Evolutionary conservation across 1,140 invertebrate species (phyloP), one percentile per base, ranked within the genome.

Genomic region (Bombus difficillimus): DNA sequence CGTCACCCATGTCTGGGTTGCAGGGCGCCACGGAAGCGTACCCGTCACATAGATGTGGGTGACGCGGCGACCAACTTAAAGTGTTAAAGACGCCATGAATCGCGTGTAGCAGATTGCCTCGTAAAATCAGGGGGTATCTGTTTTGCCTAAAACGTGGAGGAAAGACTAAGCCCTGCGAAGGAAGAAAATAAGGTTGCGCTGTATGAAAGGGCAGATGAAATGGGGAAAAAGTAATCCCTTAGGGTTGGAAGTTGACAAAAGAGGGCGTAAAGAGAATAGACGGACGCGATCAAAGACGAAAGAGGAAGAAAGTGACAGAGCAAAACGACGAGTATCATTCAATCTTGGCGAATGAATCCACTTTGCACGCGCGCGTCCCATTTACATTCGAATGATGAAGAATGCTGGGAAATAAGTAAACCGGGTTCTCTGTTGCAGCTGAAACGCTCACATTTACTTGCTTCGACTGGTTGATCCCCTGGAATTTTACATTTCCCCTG

Each of bases 341-440:
- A 81, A 81, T 75, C 62, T 74, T 75, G 41, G 25, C 68, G 84
- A 81, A 85, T 81, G 59, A 85, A 85, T 62, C 71, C 28, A 59
- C 71, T 64, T 81, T 66, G 69, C 37, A 28, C 57, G 41, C 80
- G 73, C 47, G 9, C 32, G 25, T 73, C 37, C 57, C 43, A 85
- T 81, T 64, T 73, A 59, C 78, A 81, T 75, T 75, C 12, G 66
- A 85, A 73, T 25, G 43, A 66, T 39, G 71, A 25, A 6, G 25
- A 25, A 28, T 15, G n/a, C 34, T 12, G 41, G 28, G 82, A 84
- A 84, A 69, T 37, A 66, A 76, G 72, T n/a, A 66, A 83, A 83
- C 59, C 39, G 25, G 39, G 12, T 47, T 53, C 47, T 53, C 1
- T 71, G 53, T 37, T 82, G 69, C 37, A 43, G 59, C 57, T 71